Evolutionary conservation across 37 sponge, comb jelly and placozoan species (phyloP), one percentile per base, ranked within the genome.

Genomic region (Theonella swinhoei): DNA sequence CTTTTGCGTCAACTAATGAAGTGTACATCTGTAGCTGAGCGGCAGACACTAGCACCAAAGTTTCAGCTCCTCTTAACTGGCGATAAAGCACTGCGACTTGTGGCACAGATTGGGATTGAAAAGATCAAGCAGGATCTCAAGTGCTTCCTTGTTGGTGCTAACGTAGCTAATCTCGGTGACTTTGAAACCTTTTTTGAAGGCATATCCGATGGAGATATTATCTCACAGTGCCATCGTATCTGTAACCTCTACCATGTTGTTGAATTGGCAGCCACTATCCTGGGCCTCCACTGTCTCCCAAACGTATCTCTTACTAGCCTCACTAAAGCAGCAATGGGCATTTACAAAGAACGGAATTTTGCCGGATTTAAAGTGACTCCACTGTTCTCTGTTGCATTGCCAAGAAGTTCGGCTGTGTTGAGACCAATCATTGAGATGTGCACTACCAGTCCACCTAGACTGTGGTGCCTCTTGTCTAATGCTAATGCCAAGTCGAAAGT

Each of bases 101-200:
- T 90, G 63, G 70, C 85, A 7, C 80, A 90, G 78, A n/a, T 85
- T 3, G 91, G 91, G 0, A 39, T 90, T 34, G 91, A 81, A 60
- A 90, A 90, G 42, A 20, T 90, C 47, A 39, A 29, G n/a, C 59
- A 65, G 23, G 91, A 90, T 42, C 76, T 80, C 42, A 38, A 43
- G 3, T 28, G 42, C 20, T 85, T 71, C 64, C 79, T 90, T 36
- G 60, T 74, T 28, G 39, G 76, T 41, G 60, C 78, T 29, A 76
- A 72, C 58, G 11, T 85, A 7, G 41, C 64, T 3, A 76, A 78
- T 20, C 74, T 90, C 26, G 23, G 20, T 39, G 39, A 25, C 7
- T 11, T 22, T n/a, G 25, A 41, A 0, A 7, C 19, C 29, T 40
- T 19, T n/a, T n/a, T n/a, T n/a, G n/a, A n/a, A n/a, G n/a, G n/a